Evolutionary conservation across 2,888 invertebrate species (phyloP), one percentile per base, ranked within the genome.

Genomic region (Dryobota labecula): DNA sequence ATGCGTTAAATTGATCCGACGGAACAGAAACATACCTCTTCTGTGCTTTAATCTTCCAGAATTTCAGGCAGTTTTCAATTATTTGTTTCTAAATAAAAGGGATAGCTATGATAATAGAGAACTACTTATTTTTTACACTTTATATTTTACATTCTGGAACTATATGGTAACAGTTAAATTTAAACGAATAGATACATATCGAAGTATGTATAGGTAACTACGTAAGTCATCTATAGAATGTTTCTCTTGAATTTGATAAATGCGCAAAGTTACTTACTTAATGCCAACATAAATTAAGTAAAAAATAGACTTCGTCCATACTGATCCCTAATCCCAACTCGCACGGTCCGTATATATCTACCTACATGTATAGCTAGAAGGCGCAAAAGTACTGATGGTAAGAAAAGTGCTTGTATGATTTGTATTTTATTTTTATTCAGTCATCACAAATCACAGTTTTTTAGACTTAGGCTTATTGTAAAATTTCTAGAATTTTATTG

Each of bases 1-100:
- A 81, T 68, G 78, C 82, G 67, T 78, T 68, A 81, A 78, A 84
- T 82, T 81, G 71, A 58, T 61, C 64, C 63, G 61, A 62, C 38
- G 67, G 53, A 68, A 68, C 71, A 56, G 53, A 79, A 68, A 70
- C 33, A 47, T 60, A 54, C 74, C 30, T 47, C n/a, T 63, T 63
- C 56, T 49, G 36, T 53, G 20, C 30, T 41, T 56, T 15, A 41
- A 63, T 70, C 60, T 78, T 60, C 24, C 30, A 5, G 11, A 36
- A 78, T 51, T 47, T 41, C 36, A 47, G n/a, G 15, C 24, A 27
- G 33, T 60, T 68, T 62, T n/a, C 36, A 58, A 79, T 67, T 36
- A 47, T 76, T 54, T 66, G 9, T 64, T n/a, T 30, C 3, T 43
- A n/a, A 66, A 41, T n/a, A 20, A 20, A 27, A 20, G 11, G 3